Percentiles rank a stretch among this genome's conserved stretches.
phyloP scores from a whole-genome alignment of 2,113 vertebrate species.

The Callipepla californica region DNA sequence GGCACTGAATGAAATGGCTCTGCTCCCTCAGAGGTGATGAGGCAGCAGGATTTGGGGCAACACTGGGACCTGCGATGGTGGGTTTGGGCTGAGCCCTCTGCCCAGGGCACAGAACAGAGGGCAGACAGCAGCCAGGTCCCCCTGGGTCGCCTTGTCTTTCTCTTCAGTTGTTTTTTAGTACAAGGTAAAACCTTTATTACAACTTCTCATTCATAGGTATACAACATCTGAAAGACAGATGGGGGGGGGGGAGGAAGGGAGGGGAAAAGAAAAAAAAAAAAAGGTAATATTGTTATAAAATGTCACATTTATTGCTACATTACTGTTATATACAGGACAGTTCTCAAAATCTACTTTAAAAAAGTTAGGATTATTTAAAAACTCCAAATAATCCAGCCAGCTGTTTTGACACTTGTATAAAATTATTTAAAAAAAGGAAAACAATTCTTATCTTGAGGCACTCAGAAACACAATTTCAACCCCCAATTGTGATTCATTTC shows the following conservation, averaged over 20 bases:
- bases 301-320: slow-evolving; percentile 97
- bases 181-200: no score
- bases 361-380: slow-evolving; percentile 85
- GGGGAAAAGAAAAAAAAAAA: slow-evolving; percentile 39
- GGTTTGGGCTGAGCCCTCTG: no score
- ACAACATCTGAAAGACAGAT: slow-evolving; percentile 64
- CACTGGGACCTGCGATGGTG: no score
- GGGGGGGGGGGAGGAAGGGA: not conserved
- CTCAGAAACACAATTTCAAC: slow-evolving; percentile 78
- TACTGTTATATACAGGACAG: slow-evolving; percentile 95
- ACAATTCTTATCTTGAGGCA: slow-evolving; percentile 78
- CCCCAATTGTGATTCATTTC: slow-evolving; percentile 67
- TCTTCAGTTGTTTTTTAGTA: no score
- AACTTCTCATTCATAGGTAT: no score
- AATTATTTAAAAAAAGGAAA: slow-evolving; percentile 79
- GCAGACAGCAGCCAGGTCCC: no score
- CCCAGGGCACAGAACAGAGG: no score
- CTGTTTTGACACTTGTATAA: slow-evolving; percentile 82
- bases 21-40: not conserved
- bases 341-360: slow-evolving; percentile 88
- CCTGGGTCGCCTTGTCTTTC: no score
- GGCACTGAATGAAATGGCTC: not conserved
- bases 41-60: no score
- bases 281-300: slow-evolving; percentile 90
- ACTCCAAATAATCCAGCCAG: slow-evolving; percentile 85